phyloP scores from a whole-genome alignment of 2,797 vertebrate species.

The Lepilemur ruficaudatus region DNA sequence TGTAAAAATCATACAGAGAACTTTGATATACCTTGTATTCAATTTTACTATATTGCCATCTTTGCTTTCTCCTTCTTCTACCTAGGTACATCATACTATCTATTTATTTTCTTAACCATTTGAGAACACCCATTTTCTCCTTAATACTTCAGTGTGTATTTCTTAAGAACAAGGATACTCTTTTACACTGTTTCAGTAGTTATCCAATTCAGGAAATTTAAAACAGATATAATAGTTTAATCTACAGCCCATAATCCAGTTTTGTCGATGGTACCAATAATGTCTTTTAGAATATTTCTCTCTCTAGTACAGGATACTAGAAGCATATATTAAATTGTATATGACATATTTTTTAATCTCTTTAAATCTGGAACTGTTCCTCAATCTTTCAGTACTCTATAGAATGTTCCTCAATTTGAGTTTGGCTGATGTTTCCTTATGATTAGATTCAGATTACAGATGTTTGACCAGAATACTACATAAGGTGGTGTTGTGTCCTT shows the following conservation, averaged over 20 bases:
- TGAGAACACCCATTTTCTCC: neutral
- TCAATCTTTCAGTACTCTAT: neutral
- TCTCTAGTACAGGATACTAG: neutral
- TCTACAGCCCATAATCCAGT: neutral
- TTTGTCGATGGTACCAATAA: neutral
- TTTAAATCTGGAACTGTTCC: constrained; percentile 40
- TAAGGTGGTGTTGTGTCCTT: neutral
- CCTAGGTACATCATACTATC: neutral
- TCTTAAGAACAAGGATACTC: neutral
- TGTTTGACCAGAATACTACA: neutral
- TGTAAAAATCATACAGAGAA: neutral
- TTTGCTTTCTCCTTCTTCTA: neutral
- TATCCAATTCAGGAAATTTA: constrained; percentile 6
- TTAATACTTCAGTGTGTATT: neutral
- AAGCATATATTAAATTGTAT: neutral
- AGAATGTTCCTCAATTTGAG: neutral
- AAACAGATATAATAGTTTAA: neutral
- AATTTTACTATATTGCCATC: neutral
- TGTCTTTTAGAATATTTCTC: neutral
- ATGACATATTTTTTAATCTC: neutral
- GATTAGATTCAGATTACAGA: neutral
- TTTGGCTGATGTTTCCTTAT: neutral
- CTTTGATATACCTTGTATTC: neutral
- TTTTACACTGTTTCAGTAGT: neutral
- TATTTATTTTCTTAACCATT: neutral